phyloP scores from a whole-genome alignment of 2,113 vertebrate species.

The Lonchura striata region DNA sequence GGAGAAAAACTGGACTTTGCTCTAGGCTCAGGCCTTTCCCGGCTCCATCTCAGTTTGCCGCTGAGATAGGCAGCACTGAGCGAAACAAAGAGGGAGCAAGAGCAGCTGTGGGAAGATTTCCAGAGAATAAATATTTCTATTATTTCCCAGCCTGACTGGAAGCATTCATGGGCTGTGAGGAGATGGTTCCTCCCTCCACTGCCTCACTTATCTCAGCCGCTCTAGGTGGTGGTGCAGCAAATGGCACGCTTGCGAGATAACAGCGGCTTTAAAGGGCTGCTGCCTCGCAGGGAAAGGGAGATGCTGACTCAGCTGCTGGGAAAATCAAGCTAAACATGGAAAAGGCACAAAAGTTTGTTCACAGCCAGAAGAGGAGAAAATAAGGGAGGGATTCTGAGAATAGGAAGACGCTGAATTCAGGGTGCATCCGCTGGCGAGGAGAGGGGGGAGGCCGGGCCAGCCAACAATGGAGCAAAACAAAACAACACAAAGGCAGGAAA shows the following conservation, averaged over 20 bases:
- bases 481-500: conserved; percentile 65
- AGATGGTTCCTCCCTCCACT: conserved; percentile 31
- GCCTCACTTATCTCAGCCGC: conserved; percentile 34
- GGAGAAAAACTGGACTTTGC: not conserved
- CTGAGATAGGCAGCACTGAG: not conserved
- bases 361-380: conserved; percentile 4
- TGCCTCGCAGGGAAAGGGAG: not conserved
- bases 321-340: conserved; percentile 35
- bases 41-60: not conserved
- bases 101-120: conserved; percentile 26
- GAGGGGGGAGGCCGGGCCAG: not conserved
- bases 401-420: conserved; percentile 55
- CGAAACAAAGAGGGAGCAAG: conserved; percentile 30
- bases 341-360: conserved; percentile 28
- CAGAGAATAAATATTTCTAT: conserved; percentile 61
- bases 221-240: conserved; percentile 39
- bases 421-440: conserved; percentile 14
- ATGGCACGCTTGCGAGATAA: not conserved
- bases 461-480: conserved; percentile 48
- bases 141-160: conserved; percentile 49
- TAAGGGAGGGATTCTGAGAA: conserved; percentile 53
- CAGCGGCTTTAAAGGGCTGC: conserved; percentile 6
- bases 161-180: conserved; percentile 36
- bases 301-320: conserved; percentile 51
- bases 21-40: not conserved